Evolutionary conservation across 1,140 invertebrate genomes (phyloP).

Genomic region (Polypedilum pembai): DNA sequence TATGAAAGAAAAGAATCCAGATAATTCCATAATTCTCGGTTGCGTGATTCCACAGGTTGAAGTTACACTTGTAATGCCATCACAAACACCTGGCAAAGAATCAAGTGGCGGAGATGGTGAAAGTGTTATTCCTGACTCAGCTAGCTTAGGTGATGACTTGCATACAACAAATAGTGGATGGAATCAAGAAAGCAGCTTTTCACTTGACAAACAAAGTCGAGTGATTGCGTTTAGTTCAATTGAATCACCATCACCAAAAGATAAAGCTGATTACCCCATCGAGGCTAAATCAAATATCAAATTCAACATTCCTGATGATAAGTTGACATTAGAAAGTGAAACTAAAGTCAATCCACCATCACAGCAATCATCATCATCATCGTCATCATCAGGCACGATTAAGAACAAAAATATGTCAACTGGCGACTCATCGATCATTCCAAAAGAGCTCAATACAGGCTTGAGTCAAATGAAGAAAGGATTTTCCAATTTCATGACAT

Average conservation of each 20-base stretch:
- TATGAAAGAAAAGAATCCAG: constrained; percentile 46
- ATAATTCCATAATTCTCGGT: constrained; percentile 62
- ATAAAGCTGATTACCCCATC: constrained; percentile 24
- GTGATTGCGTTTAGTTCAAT: constrained; percentile 1
- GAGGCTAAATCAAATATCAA: constrained; percentile 21
- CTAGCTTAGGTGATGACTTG: constrained; percentile 68
- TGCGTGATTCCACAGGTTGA: constrained; percentile 76
- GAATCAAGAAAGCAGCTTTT: constrained; percentile 32
- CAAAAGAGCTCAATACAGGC: constrained; percentile 40
- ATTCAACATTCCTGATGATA: constrained; percentile 31
- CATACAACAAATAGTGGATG: constrained; percentile 34
- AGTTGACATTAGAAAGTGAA: neutral
- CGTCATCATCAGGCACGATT: neutral
- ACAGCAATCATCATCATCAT: constrained; percentile 4
- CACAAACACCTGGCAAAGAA: constrained; percentile 68
- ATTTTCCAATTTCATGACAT: constrained; percentile 68
- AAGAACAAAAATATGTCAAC: neutral
- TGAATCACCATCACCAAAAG: constrained; percentile 9
- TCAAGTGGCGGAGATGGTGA: constrained; percentile 70
- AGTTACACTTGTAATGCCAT: constrained; percentile 78
- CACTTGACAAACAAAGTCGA: neutral
- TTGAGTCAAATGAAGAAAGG: constrained; percentile 71
- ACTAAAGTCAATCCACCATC: neutral
- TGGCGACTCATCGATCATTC: neutral
- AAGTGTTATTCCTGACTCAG: constrained; percentile 71